Base-by-base conservation (phyloP, 2,888 invertebrate species). In the Agonopterix arenella region DNA sequence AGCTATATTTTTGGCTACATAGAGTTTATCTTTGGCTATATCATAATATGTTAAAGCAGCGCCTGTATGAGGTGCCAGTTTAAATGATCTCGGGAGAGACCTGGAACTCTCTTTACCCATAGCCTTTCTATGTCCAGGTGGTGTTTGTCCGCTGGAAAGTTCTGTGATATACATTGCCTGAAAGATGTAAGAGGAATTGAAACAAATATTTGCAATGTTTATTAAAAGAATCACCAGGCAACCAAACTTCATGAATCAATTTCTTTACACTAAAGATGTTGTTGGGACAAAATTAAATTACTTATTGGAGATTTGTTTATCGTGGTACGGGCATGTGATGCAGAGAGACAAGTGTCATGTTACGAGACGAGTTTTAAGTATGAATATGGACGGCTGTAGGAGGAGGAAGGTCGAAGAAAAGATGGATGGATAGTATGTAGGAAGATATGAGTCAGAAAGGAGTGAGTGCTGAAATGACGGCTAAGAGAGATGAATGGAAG, bases 1-100 rank as follows among this genome's bases (percentile, higher is more conserved):
- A 60, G 96, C 96, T 78, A 99, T 95, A 83, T 96, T 96, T 91
- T 99, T 99, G 64, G 97, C 95, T 72, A 98, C 98, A 89, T 94
- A 97, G 58, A 99, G 91, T 83, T 95, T 95, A 90, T 99, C 98
- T 90, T 97, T 97, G 80, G 94, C 92, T 70, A 96, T 93, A 85
- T 98, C 98, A 84, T 97, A 99, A 76, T 96, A 96, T 63, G 94
- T 95, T 64, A 95, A 90, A 53, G 96, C 95, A 8, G 95, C 93
- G 52, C 93, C 92, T 11, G 94, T 92, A 70, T 94, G 94, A 5
- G 94, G 93, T 38, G 94, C 92, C 53, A 97, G 90, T 84, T 97
- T 97, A 73, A 97, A 97, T 69, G 97, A 97, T 53, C 97, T 91
- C 4, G 97, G 97, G 54, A 97, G 88, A 3, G 97, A 97, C 61